Percentiles rank a stretch among this genome's conserved stretches.
These are phyloP conservation scores for Leptarthrus brevirostris DNA, from an alignment of 2,888 invertebrate genomes.

Conservation along the genomic window DNA sequence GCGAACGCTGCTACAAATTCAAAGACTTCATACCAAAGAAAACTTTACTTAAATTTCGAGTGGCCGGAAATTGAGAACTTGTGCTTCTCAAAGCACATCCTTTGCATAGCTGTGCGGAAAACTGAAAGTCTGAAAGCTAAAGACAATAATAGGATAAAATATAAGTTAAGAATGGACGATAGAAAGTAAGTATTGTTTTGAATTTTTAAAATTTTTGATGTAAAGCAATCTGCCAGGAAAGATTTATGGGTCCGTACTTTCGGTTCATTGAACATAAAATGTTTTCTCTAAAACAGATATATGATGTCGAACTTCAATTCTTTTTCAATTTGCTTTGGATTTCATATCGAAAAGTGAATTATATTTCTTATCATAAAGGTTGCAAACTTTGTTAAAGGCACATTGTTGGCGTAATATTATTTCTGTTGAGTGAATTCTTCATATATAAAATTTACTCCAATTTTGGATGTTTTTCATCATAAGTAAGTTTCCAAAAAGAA, in stretches of 20 bases:
- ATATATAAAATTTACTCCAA: too few relatives aligned
- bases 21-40: conserved; percentile 63
- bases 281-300: too few relatives aligned
- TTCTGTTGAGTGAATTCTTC: too few relatives aligned
- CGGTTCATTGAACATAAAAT: neutral
- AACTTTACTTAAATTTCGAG: conserved; percentile 68
- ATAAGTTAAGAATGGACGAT: conserved; percentile 79
- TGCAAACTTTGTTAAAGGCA: too few relatives aligned
- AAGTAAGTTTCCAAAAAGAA: too few relatives aligned
- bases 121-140: conserved; percentile 70
- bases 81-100: conserved; percentile 79
- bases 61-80: conserved; percentile 83
- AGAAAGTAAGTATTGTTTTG: conserved; percentile 71
- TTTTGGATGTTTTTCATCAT: too few relatives aligned
- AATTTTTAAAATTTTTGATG: neutral
- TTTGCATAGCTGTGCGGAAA: conserved; percentile 72
- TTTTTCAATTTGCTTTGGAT: too few relatives aligned
- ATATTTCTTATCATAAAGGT: too few relatives aligned
- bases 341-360: too few relatives aligned
- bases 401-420: too few relatives aligned
- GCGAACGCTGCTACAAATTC: conserved; percentile 50
- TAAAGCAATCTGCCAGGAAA: too few relatives aligned
- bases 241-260: neutral
- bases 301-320: neutral
- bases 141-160: conserved; percentile 74